phyloP scores from a whole-genome alignment of 2,888 invertebrate species.

The Cephus pygmeus region DNA sequence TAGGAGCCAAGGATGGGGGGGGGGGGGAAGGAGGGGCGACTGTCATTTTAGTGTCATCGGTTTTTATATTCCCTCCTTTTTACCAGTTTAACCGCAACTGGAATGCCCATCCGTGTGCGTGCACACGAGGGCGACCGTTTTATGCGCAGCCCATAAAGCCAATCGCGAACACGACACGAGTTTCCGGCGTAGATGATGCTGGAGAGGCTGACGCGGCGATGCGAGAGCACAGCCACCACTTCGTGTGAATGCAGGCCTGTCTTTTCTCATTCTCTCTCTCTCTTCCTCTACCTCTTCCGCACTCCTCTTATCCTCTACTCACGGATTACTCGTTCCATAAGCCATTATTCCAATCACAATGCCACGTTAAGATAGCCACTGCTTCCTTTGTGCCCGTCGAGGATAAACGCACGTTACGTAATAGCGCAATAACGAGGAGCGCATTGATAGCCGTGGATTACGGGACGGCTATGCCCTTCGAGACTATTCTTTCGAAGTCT shows the following conservation, averaged over 20 bases:
- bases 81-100: background rate
- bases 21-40: background rate
- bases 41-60: background rate
- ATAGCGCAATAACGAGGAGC: conserved; percentile 15
- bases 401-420: conserved; percentile 35
- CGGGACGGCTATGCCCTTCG: conserved; percentile 27
- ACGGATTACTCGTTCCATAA: conserved; percentile 35
- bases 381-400: conserved; percentile 28
- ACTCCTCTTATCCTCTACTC: conserved; percentile 4
- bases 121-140: background rate
- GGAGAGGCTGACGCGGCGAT: background rate
- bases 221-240: background rate
- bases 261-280: background rate
- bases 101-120: background rate
- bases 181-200: conserved; percentile 2
- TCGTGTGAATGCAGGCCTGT: background rate
- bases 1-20: conserved; percentile 24
- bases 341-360: conserved; percentile 40
- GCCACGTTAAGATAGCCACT: conserved; percentile 34
- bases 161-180: conserved; percentile 2
- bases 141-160: background rate
- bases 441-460: conserved; percentile 19
- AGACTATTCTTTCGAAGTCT: background rate
- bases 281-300: background rate
- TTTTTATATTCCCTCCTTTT: background rate